Evolutionary conservation across 2,797 vertebrate genomes (phyloP).

Genomic region (Gymnodraco acuticeps): DNA sequence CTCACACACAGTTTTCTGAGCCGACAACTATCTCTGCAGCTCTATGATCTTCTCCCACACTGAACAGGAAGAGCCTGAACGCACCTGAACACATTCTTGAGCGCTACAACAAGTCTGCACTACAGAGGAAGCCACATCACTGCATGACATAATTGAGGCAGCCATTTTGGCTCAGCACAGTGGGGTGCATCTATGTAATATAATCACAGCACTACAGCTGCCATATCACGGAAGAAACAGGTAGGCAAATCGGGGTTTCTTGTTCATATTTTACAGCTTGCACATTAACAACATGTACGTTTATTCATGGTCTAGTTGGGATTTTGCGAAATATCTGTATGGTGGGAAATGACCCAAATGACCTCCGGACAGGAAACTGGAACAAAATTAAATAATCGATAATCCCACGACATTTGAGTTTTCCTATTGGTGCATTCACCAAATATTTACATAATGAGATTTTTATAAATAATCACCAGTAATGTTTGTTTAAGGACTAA

Average conservation of each 20-base stretch:
- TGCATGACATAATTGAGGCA: slow-evolving; percentile 31
- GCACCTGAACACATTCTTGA: slow-evolving; percentile 26
- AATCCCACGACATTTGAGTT: too few relatives aligned
- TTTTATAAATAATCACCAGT: too few relatives aligned
- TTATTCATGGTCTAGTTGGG: not conserved
- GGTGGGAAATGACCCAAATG: not conserved
- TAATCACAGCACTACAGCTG: not conserved
- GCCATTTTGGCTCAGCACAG: slow-evolving; percentile 71
- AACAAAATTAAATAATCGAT: too few relatives aligned
- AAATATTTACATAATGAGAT: too few relatives aligned
- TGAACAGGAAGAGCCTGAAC: slow-evolving; percentile 38
- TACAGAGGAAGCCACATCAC: slow-evolving; percentile 42
- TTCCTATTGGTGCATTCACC: too few relatives aligned
- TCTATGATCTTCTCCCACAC: slow-evolving; percentile 21
- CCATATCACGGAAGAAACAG: not conserved
- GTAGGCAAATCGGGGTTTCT: not conserved
- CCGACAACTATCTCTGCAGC: slow-evolving; percentile 43
- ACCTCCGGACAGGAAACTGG: not conserved
- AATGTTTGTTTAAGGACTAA: too few relatives aligned
- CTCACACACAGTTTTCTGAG: not conserved
- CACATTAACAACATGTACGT: too few relatives aligned
- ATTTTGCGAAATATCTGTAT: not conserved
- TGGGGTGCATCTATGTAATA: not conserved
- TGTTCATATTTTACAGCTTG: not conserved
- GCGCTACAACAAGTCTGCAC: slow-evolving; percentile 4